These are phyloP conservation scores for Stomorhina lunata DNA, from an alignment of 2,888 invertebrate species.

Conservation along the genomic window DNA sequence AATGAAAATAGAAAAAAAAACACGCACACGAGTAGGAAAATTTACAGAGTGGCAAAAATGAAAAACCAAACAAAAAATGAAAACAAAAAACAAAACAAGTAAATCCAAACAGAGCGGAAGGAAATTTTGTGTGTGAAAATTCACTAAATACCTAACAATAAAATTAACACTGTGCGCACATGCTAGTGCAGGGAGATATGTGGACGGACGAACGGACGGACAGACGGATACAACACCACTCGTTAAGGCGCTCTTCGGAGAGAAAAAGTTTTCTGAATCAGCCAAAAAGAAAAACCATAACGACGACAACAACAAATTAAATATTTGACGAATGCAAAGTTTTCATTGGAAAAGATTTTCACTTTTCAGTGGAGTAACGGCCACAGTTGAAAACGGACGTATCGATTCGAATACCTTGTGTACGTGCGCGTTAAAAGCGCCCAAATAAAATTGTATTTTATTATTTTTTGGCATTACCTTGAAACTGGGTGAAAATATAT, in stretches of 20 bases:
- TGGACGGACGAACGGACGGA: no score
- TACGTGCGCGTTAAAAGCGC: conserved; percentile 67
- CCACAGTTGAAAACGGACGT: conserved; percentile 77
- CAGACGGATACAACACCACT: no score
- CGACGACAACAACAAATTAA: not conserved
- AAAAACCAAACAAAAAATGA: conserved; percentile 18
- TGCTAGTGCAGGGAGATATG: conserved; percentile 9
- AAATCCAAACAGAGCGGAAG: conserved; percentile 59
- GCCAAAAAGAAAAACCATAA: conserved; percentile 1
- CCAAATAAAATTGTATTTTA: conserved; percentile 62
- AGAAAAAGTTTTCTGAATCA: conserved; percentile 21
- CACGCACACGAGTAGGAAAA: conserved; percentile 2
- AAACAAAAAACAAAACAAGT: conserved; percentile 33
- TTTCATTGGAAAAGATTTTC: conserved; percentile 73
- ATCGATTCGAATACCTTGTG: conserved; percentile 64
- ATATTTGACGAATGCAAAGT: conserved; percentile 49
- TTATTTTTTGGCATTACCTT: conserved; percentile 67
- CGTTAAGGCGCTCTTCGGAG: conserved; percentile 60
- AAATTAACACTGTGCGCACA: conserved; percentile 55
- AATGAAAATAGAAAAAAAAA: conserved; percentile 12
- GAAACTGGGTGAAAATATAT: conserved; percentile 69
- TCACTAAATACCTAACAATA: conserved; percentile 45
- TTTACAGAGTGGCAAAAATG: conserved; percentile 26
- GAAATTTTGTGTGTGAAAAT: conserved; percentile 53
- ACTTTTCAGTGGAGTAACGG: conserved; percentile 76